These are phyloP conservation scores for Aporrectodea caliginosa DNA, from an alignment of 1,140 invertebrate genomes.

Conservation along the genomic window DNA sequence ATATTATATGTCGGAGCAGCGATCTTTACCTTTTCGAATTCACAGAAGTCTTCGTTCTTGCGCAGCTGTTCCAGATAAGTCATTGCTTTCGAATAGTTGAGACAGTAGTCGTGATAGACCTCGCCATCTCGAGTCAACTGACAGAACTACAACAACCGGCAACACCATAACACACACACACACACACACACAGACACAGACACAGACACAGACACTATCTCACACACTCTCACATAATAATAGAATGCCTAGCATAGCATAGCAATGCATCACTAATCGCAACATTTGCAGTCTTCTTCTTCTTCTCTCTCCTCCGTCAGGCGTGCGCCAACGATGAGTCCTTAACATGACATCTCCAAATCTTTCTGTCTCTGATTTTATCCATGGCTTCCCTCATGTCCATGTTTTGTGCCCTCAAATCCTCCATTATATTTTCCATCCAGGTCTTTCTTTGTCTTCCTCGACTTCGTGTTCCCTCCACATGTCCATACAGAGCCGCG, in stretches of 20 bases:
- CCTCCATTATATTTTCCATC: no score
- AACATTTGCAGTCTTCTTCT: no score
- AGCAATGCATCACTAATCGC: no score
- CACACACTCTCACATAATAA: not conserved
- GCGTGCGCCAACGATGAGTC: no score
- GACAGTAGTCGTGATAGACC: slow-evolving; percentile 64
- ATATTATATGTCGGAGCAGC: not conserved
- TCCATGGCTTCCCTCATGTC: no score
- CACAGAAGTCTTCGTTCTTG: slow-evolving; percentile 61
- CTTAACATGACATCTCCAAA: no score
- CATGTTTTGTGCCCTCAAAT: no score
- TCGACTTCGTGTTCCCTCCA: no score
- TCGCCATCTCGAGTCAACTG: slow-evolving; percentile 53
- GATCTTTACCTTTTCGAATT: slow-evolving; percentile 63
- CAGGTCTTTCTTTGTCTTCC: no score
- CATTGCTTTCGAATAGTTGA: slow-evolving; percentile 65
- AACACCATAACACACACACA: not conserved
- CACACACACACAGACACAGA: not conserved
- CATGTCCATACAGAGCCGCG: no score
- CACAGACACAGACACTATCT: not conserved
- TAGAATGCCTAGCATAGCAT: not conserved
- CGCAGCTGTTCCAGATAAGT: slow-evolving; percentile 63
- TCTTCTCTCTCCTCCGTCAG: no score
- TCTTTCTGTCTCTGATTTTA: no score
- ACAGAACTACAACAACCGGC: slow-evolving; percentile 44